These are phyloP conservation scores for Erithacus rubecula DNA, from an alignment of 2,797 vertebrate genomes.

Conservation along the genomic window DNA sequence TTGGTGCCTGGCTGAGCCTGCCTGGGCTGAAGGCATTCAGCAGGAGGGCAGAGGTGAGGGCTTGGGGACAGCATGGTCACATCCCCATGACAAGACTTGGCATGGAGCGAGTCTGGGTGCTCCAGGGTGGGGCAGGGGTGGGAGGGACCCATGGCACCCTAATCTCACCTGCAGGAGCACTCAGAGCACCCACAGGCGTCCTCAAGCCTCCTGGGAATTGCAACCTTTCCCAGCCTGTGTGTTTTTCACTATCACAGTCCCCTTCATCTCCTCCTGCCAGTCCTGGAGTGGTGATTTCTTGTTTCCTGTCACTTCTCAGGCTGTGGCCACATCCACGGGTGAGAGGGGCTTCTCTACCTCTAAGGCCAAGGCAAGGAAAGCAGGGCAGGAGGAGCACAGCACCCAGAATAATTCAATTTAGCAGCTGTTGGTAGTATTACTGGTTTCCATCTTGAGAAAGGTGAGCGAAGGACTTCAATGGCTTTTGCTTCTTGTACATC, in stretches of 20 bases:
- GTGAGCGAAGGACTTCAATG: not conserved
- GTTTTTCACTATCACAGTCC: not conserved
- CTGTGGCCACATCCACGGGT: not conserved
- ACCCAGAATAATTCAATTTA: not conserved
- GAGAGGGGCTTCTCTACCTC: not conserved
- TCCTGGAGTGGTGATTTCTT: not conserved
- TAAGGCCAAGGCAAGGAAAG: not conserved
- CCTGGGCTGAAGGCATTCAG: not conserved
- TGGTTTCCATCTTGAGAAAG: not conserved
- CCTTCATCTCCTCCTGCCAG: fast-evolving
- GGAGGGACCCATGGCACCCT: not conserved
- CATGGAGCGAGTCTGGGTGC: fast-evolving
- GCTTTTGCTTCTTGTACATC: not conserved
- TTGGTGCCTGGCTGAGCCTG: not conserved
- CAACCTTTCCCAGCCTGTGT: not conserved
- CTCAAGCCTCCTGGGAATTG: not conserved
- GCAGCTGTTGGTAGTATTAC: not conserved
- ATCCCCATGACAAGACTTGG: not conserved
- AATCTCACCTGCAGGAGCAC: not conserved
- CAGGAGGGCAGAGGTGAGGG: not conserved
- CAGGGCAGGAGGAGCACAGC: not conserved
- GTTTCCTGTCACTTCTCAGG: not conserved
- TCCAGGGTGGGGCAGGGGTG: not conserved
- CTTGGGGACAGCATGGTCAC: not conserved
- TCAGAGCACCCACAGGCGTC: not conserved